Evolutionary conservation across 2,797 vertebrate genomes (phyloP).

Genomic region (Neosilurus mollespiculum): DNA sequence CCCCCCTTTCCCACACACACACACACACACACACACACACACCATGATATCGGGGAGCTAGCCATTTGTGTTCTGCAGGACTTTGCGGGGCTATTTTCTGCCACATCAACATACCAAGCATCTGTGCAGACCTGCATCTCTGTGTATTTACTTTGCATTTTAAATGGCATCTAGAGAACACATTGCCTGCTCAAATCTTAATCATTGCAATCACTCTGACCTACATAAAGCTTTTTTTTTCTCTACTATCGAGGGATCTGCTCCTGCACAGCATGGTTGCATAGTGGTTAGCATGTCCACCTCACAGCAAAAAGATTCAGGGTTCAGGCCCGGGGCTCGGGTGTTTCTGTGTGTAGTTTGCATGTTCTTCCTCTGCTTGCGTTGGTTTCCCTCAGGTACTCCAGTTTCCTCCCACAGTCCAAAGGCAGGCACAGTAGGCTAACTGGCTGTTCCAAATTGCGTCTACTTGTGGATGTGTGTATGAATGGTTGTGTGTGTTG

Average conservation of each 20-base stretch:
- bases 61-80: constrained; percentile 31
- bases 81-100: constrained; percentile 48
- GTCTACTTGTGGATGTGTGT: too few relatives aligned
- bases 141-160: constrained; percentile 24
- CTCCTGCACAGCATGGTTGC: background rate
- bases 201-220: constrained; percentile 29
- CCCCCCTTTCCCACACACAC: too few relatives aligned
- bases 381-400: too few relatives aligned
- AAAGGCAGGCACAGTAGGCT: too few relatives aligned
- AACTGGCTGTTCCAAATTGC: too few relatives aligned
- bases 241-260: background rate
- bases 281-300: too few relatives aligned
- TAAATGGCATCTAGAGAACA: constrained; percentile 4
- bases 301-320: too few relatives aligned
- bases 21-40: constrained; percentile 24
- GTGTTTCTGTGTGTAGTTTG: too few relatives aligned
- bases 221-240: constrained; percentile 1
- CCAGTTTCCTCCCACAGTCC: too few relatives aligned
- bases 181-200: background rate
- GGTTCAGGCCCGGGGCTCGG: too few relatives aligned
- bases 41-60: constrained; percentile 18
- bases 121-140: constrained; percentile 15
- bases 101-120: constrained; percentile 24
- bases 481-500: too few relatives aligned
- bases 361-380: too few relatives aligned